Percentiles rank a stretch among this genome's conserved stretches.
phyloP scores from a whole-genome alignment of 2,797 vertebrate species.

The Coregonus sp. region DNA sequence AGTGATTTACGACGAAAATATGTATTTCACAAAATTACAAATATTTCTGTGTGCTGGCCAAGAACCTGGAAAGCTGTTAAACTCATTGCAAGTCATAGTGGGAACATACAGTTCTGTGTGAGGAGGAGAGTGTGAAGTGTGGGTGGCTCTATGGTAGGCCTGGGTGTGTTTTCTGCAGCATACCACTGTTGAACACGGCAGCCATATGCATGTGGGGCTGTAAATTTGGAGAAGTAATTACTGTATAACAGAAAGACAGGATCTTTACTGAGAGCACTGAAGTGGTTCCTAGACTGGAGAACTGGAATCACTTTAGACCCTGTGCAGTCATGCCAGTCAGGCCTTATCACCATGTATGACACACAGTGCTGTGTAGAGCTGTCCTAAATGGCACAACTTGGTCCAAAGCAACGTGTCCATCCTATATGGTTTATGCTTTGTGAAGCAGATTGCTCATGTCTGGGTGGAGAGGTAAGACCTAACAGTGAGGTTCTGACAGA shows the following conservation, averaged over 20 bases:
- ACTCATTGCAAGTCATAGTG: conserved; percentile 14
- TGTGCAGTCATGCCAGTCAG: background rate
- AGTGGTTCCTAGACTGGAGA: conserved; percentile 6
- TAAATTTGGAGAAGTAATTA: conserved; percentile 45
- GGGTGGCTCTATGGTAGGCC: conserved; percentile 40
- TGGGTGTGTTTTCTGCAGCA: conserved; percentile 37
- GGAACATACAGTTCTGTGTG: background rate
- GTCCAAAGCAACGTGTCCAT: background rate
- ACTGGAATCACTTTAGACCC: conserved; percentile 15
- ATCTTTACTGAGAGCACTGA: conserved; percentile 22
- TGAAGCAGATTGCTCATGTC: background rate
- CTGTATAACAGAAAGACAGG: conserved; percentile 15
- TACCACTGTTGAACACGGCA: conserved; percentile 43
- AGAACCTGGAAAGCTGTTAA: background rate
- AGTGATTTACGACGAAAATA: background rate
- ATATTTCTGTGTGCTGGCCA: background rate
- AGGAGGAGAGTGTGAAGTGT: conserved; percentile 5
- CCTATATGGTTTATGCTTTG: background rate
- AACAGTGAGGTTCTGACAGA: background rate
- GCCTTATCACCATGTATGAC: background rate
- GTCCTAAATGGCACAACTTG: background rate
- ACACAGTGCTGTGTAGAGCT: background rate
- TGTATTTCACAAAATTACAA: background rate
- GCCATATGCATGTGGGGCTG: conserved; percentile 38
- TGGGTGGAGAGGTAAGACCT: background rate